These are phyloP conservation scores for Sula dactylatra DNA, from an alignment of 2,113 vertebrate genomes.

Conservation along the genomic window DNA sequence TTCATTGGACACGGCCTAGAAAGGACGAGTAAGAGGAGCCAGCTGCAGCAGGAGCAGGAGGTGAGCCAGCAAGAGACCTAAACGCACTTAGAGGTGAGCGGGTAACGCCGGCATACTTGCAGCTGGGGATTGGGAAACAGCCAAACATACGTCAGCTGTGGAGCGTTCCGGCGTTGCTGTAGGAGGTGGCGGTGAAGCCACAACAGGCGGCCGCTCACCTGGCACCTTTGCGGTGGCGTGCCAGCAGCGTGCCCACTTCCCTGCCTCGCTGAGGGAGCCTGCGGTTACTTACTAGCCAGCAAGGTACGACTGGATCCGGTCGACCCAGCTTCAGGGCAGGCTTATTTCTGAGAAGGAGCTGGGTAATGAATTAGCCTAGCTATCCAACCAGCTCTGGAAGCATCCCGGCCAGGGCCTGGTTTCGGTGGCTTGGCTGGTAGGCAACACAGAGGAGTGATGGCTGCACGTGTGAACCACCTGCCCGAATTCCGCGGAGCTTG, in stretches of 20 bases:
- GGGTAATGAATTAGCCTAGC: not conserved
- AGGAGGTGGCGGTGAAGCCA: not conserved
- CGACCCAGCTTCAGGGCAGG: not conserved
- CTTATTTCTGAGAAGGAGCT: not conserved
- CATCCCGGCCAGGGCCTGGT: not conserved
- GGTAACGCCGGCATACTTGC: not conserved
- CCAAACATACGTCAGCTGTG: not conserved
- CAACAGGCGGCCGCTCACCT: not conserved
- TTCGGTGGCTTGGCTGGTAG: not conserved
- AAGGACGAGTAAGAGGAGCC: no score
- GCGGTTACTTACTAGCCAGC: not conserved
- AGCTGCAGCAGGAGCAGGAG: not conserved
- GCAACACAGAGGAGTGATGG: not conserved
- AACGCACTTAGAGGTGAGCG: rapidly evolving
- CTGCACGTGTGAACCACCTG: not conserved
- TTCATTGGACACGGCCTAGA: not conserved
- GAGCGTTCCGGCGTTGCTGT: not conserved
- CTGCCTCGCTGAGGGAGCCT: not conserved
- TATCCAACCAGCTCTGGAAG: not conserved
- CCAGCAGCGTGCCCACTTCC: not conserved
- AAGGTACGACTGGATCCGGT: not conserved
- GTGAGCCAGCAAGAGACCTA: not conserved
- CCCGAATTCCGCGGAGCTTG: not conserved
- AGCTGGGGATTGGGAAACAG: not conserved
- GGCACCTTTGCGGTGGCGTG: not conserved